Conservation (phyloP, 2,797 vertebrate species). For the Philypnodon macrostomus region DNA sequence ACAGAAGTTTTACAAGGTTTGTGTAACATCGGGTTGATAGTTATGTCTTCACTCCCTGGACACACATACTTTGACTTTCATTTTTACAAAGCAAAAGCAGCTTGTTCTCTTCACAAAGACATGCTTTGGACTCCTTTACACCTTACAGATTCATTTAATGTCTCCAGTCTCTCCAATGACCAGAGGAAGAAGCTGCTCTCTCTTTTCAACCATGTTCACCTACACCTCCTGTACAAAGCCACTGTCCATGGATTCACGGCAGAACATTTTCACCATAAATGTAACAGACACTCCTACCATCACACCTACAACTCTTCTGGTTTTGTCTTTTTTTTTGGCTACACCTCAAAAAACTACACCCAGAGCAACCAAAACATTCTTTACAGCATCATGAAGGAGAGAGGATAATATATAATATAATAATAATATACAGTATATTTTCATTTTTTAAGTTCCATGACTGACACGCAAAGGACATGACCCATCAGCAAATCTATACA, state of each 20-base stretch:
- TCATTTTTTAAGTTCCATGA: no score
- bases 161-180: slow-evolving; percentile 42
- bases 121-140: no score
- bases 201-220: slow-evolving; percentile 43
- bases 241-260: slow-evolving; percentile 51
- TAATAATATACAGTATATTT: no score
- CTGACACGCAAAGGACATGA: no score
- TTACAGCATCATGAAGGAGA: slow-evolving; percentile 45
- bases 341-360: slow-evolving; percentile 52
- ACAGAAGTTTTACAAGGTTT: background rate
- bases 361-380: slow-evolving; percentile 21
- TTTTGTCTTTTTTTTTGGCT: slow-evolving; percentile 63
- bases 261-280: slow-evolving; percentile 42
- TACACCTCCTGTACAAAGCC: slow-evolving; percentile 71
- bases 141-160: no score
- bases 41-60: background rate
- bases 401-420: no score
- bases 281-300: slow-evolving; percentile 58
- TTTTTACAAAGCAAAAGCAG: background rate
- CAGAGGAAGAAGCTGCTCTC: slow-evolving; percentile 55
- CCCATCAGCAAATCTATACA: no score
- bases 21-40: background rate
- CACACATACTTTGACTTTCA: background rate
- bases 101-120: no score
- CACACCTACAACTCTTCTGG: slow-evolving; percentile 53